Conservation (phyloP, 2,888 invertebrate genomes). For the Phanerotoma sp. region DNA sequence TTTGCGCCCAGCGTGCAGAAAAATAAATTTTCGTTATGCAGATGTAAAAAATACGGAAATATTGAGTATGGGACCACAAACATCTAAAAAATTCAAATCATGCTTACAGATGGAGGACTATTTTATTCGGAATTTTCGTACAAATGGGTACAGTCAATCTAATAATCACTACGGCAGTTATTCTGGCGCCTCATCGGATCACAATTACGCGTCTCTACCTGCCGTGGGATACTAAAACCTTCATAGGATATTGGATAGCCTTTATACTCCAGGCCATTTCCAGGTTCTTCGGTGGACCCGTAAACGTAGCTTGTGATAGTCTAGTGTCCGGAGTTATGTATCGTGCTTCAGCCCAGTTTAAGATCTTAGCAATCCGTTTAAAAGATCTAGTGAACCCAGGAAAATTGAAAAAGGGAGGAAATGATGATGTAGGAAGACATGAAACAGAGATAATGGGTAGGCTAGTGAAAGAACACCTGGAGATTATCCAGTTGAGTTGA, state of each 20-base stretch:
- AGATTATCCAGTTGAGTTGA: conserved; percentile 18
- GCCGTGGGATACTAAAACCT: conserved; percentile 10
- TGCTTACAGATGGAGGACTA: conserved; percentile 13
- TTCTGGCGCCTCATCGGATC: conserved; percentile 9
- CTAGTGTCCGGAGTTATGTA: conserved; percentile 13
- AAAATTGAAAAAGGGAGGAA: neutral
- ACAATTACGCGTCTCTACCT: conserved; percentile 17
- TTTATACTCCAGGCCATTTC: conserved; percentile 5
- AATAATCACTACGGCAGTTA: conserved; percentile 4
- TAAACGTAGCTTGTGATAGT: conserved; percentile 15
- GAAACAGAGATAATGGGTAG: conserved; percentile 3
- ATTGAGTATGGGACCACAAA: too few relatives aligned
- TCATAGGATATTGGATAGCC: conserved; percentile 5
- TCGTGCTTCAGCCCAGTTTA: conserved; percentile 14
- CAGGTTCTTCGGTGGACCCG: conserved; percentile 13
- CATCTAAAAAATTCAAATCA: neutral
- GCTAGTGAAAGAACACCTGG: conserved; percentile 12
- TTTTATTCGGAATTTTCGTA: conserved; percentile 15
- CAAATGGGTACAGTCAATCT: conserved; percentile 18
- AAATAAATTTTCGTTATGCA: too few relatives aligned
- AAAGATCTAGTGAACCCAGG: neutral
- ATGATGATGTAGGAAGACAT: neutral
- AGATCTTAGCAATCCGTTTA: conserved; percentile 7
- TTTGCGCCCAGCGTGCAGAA: too few relatives aligned
- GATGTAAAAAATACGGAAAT: too few relatives aligned